Base-by-base conservation (phyloP, 1,140 invertebrate species). In the Spodoptera frugiperda region DNA sequence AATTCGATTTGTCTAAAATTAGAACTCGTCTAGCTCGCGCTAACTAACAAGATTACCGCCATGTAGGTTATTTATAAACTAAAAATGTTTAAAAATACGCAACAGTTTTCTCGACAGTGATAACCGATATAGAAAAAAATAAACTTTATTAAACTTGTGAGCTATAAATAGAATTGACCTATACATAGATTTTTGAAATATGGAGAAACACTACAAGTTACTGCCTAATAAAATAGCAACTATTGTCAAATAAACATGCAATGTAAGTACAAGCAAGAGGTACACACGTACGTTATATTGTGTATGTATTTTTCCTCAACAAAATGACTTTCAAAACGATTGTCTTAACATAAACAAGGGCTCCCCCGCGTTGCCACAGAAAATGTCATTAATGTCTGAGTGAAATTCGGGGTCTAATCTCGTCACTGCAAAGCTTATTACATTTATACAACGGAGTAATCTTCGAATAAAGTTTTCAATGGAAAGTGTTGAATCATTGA, bases 391-490 rank as follows among this genome's bases (percentile, higher is more conserved):
- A 93, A 93, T 92, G 91, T 89, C 89, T 90, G 88, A 91, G 90
- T 90, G 89, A 91, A 91, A 92, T 90, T 91, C 90, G 87, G 91
- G 89, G 90, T 88, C 90, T 93, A 92, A 93, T 92, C 90, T 92
- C 90, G 90, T 92, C 89, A 87, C 88, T 87, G 90, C 87, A 92
- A 90, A 93, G 91, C 91, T 91, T 93, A 93, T 92, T 93, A 93
- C 91, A 92, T 92, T 92, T 92, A 92, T 91, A 93, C 87, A 91
- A 91, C 87, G 88, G 86, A 91, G 90, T 91, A 91, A 93, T 93
- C 92, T 93, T 91, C 85, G 92, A 93, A 91, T 93, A 93, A 93
- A 93, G 89, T 93, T 92, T 92, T 93, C 87, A 91, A 93, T 93
- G 89, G 88, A 91, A 93, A 93, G 81, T 91, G 92, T 89, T 86